Evolutionary conservation across 2,113 vertebrate genomes (phyloP), one percentile per base, ranked within the genome.

Genomic region (Cyanoderma ruficeps): DNA sequence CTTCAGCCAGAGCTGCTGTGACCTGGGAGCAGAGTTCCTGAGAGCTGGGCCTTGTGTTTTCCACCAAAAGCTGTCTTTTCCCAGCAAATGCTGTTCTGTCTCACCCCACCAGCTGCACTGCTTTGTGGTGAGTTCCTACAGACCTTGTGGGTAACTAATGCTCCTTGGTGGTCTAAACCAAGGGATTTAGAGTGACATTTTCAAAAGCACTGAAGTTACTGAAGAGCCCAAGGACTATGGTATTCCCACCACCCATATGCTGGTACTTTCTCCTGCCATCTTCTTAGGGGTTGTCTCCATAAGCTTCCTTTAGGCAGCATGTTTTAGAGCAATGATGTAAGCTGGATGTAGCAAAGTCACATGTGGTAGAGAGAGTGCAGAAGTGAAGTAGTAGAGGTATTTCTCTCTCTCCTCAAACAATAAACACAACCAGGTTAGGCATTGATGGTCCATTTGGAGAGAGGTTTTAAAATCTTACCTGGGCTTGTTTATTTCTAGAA

Each of bases 31-130:
- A 57, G 56, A 71, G 46, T 39, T 39, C 46, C 50, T 35, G 30
- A 49, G 28, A 75, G 10, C 68, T 86, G 60, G 4, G 2, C 15
- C 18, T 8, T 11, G 1, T 27, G 17, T 39, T 71, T 72, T 57
- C 59, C 18, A 28, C 37, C 28, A 42, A 47, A 60, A 2, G 0
- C 33, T 55, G 35, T 39, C 25, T 17, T 61, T 76, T 83, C 61
- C 74, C 46, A 42, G 50, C 12, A 52, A 22, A 50, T 2, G 0
- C 23, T 50, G 25, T 53, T 13, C 13, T 64, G 15, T 49, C 28
- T 53, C 53, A 33, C 39, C 53, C 31, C 2, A 1, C 6, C 42
- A 71, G 39, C n/a, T 4, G 2, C 3, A 2, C 8, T 4, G 5
- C 55, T 78, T 72, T 37, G 22, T n/a, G 39, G 11, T 53, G 63